Conservation (phyloP, 2,888 invertebrate genomes). For the Agonopterix alstromeriana region DNA sequence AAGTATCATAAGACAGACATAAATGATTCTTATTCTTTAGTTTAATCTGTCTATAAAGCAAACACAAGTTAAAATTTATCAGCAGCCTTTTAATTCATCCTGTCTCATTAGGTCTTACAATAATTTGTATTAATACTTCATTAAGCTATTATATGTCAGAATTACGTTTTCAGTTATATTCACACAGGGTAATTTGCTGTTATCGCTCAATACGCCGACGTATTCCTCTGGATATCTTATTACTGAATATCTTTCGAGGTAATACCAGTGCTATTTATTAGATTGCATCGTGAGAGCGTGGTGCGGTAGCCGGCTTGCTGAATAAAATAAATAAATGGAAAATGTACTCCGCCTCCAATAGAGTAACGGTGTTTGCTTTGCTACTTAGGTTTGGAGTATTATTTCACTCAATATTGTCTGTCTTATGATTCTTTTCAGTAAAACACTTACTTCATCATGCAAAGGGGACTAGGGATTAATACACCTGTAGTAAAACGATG, state of each 20-base stretch:
- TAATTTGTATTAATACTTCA: too few relatives aligned
- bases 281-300: slow-evolving; percentile 71
- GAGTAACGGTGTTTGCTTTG: slow-evolving; percentile 33
- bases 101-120: too few relatives aligned
- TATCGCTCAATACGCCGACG: slow-evolving; percentile 35
- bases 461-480: too few relatives aligned
- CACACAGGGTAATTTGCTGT: slow-evolving; percentile 40
- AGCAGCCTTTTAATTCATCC: too few relatives aligned
- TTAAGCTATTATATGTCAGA: too few relatives aligned
- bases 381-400: slow-evolving; percentile 6
- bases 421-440: too few relatives aligned
- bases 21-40: too few relatives aligned
- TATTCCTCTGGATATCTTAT: slow-evolving; percentile 60
- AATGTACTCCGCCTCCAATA: slow-evolving; percentile 37
- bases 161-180: too few relatives aligned
- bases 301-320: slow-evolving; percentile 36
- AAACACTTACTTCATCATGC: too few relatives aligned
- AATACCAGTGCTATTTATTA: slow-evolving; percentile 67
- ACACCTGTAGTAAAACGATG: too few relatives aligned
- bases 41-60: slow-evolving; percentile 8
- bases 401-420: too few relatives aligned
- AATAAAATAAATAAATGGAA: slow-evolving; percentile 63
- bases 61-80: slow-evolving; percentile 26
- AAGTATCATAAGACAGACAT: too few relatives aligned
- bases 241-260: slow-evolving; percentile 57